phyloP scores from a whole-genome alignment of 2,797 vertebrate species.

The Alca torda region DNA sequence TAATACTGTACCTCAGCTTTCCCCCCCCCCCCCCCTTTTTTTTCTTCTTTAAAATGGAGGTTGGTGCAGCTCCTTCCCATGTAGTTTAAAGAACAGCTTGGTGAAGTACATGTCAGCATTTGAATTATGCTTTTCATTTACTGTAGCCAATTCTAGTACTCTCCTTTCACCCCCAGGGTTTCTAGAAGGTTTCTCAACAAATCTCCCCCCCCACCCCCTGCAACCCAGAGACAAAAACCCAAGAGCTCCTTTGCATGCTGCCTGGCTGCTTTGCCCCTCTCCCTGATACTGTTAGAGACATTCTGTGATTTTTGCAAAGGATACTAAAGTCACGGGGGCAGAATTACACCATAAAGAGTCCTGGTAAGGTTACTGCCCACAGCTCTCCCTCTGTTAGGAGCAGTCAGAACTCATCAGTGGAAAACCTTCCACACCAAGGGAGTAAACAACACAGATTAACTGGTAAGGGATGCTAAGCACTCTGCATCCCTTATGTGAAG shows the following conservation, averaged over 20 bases:
- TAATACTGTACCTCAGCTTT: background rate
- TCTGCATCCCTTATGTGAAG: background rate
- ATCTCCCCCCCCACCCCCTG: background rate
- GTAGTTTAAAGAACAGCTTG: background rate
- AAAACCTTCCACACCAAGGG: background rate
- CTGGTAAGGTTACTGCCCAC: background rate
- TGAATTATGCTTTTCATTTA: constrained; percentile 47
- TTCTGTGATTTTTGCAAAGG: background rate
- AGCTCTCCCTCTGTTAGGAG: background rate
- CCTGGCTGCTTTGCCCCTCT: background rate
- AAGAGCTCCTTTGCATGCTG: background rate
- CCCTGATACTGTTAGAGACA: background rate
- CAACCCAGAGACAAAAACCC: background rate
- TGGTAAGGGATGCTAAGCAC: background rate
- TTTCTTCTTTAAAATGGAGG: background rate
- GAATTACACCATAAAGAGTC: background rate
- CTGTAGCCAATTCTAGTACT: background rate
- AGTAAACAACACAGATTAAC: background rate
- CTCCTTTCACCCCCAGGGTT: background rate
- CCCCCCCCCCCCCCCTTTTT: background rate
- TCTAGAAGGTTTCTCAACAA: constrained; percentile 4
- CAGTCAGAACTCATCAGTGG: background rate
- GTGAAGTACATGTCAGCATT: background rate
- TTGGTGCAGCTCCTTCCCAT: constrained; percentile 7
- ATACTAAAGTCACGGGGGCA: background rate